These are phyloP conservation scores for Poecilia velifera DNA, from an alignment of 2,797 vertebrate genomes.

Conservation along the genomic window DNA sequence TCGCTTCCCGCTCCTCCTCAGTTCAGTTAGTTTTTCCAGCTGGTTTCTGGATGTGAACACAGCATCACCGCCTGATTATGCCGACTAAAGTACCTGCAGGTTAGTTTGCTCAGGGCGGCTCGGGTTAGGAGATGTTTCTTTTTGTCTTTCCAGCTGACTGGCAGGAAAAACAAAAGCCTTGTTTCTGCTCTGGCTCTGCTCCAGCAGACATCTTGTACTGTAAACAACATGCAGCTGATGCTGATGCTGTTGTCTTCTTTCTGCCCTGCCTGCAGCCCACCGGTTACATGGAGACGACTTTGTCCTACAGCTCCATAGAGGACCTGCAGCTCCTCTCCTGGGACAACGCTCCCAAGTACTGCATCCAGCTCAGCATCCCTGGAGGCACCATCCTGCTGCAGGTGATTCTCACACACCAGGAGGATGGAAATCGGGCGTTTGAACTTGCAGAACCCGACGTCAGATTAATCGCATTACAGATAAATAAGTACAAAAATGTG, in stretches of 20 bases:
- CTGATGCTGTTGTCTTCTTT: slow-evolving; percentile 39
- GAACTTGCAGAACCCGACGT: not conserved
- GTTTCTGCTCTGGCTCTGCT: slow-evolving; percentile 31
- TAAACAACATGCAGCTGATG: slow-evolving; percentile 20
- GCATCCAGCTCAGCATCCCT: slow-evolving; percentile 97
- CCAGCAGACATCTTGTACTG: slow-evolving; percentile 41
- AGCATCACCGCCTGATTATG: not conserved
- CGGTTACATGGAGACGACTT: slow-evolving; percentile 96
- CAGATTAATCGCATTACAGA: not conserved
- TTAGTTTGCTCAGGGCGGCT: slow-evolving; percentile 53
- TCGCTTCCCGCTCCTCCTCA: slow-evolving; percentile 24
- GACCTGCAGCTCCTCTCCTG: slow-evolving; percentile 97
- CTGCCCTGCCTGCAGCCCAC: slow-evolving; percentile 84
- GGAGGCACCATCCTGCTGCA: slow-evolving; percentile 96
- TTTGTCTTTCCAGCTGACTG: slow-evolving; percentile 54
- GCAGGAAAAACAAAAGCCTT: slow-evolving; percentile 37
- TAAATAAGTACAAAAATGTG: not conserved
- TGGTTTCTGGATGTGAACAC: slow-evolving; percentile 32
- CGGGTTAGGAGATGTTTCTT: slow-evolving; percentile 46
- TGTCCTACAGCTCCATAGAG: slow-evolving; percentile 98
- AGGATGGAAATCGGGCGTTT: not conserved
- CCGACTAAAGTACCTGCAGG: slow-evolving; percentile 5
- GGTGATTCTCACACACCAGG: slow-evolving; percentile 71
- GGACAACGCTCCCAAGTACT: slow-evolving; percentile 99
- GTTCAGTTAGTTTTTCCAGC: slow-evolving; percentile 55